Evolutionary conservation across 2,888 invertebrate species (phyloP).

Genomic region (Eilema caniola): DNA sequence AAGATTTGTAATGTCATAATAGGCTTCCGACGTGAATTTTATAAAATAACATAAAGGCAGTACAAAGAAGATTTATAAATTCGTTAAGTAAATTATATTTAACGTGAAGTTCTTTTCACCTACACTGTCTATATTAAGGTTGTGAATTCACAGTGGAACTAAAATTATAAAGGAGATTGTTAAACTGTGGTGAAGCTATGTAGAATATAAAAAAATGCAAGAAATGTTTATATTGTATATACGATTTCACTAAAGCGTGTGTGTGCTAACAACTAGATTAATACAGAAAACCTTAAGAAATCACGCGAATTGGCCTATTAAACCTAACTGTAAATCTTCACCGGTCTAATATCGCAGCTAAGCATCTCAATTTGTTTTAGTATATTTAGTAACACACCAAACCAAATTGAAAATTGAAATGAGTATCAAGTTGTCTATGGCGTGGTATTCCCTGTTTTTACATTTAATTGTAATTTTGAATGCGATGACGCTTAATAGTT

Average conservation of each 20-base stretch:
- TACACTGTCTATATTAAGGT: background rate
- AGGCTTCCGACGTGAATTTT: conserved; percentile 24
- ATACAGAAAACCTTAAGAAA: no score
- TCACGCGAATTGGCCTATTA: no score
- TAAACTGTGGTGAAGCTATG: no score
- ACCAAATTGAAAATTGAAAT: no score
- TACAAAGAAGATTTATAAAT: background rate
- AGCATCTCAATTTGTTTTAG: no score
- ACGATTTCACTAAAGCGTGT: background rate
- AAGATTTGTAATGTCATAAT: conserved; percentile 48
- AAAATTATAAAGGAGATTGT: background rate
- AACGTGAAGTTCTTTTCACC: background rate
- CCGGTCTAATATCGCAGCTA: no score
- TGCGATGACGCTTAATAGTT: background rate
- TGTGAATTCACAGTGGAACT: background rate
- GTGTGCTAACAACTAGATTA: no score
- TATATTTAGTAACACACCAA: no score
- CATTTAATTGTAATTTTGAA: no score
- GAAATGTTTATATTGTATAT: background rate
- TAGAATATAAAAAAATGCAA: background rate
- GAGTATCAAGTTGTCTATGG: background rate
- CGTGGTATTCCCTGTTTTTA: no score
- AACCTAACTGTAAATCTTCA: no score
- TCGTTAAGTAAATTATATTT: background rate
- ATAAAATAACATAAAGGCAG: background rate